Evolutionary conservation across 2,797 vertebrate genomes (phyloP).

Genomic region (Halcyon smyrnensis): DNA sequence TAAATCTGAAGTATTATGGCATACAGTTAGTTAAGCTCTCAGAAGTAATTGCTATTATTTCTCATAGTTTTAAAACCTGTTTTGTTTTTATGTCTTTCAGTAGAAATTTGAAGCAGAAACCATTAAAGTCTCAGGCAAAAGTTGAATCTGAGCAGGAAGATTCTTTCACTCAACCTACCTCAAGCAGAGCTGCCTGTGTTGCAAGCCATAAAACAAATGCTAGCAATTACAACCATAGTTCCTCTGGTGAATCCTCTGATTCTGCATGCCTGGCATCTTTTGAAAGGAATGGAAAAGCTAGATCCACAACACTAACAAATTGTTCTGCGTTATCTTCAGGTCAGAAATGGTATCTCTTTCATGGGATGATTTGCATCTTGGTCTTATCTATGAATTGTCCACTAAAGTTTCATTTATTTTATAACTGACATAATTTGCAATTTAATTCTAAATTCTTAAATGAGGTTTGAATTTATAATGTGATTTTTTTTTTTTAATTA

Average conservation of each 20-base stretch:
- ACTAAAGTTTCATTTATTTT: not conserved
- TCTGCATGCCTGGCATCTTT: constrained; percentile 76
- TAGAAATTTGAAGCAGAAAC: constrained; percentile 83
- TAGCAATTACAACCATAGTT: constrained; percentile 67
- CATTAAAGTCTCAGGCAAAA: constrained; percentile 87
- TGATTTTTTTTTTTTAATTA: fast-evolving
- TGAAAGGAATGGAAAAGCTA: constrained; percentile 75
- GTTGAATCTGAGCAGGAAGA: constrained; percentile 76
- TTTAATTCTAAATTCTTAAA: not conserved
- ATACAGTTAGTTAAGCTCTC: not conserved
- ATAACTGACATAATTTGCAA: not conserved
- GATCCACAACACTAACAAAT: constrained; percentile 58
- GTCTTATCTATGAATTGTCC: not conserved
- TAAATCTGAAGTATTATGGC: not conserved
- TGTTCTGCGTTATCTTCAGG: constrained; percentile 80
- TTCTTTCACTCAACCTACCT: constrained; percentile 85
- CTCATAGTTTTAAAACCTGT: not conserved
- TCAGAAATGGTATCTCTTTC: constrained; percentile 55
- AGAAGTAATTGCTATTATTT: not conserved
- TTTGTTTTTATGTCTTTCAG: constrained; percentile 37
- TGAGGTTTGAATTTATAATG: fast-evolving
- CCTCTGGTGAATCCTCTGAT: constrained; percentile 82
- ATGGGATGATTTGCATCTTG: not conserved
- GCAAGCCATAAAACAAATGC: constrained; percentile 76
- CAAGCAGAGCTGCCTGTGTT: constrained; percentile 81